Percentiles rank a stretch among this genome's conserved stretches.
phyloP scores from a whole-genome alignment of 2,888 invertebrate species.

The Clanis bilineata region DNA sequence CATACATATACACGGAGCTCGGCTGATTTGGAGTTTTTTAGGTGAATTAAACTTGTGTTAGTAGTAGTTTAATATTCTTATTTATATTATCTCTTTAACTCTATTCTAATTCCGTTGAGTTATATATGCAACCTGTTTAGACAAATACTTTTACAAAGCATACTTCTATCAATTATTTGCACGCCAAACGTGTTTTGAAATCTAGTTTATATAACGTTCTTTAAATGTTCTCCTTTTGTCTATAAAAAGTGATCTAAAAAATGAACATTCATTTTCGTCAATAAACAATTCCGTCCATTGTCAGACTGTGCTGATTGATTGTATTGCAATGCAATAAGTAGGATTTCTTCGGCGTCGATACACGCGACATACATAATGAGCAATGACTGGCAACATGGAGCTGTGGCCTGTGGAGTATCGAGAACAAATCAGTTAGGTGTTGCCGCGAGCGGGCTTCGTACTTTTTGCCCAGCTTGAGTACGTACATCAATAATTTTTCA shows the following conservation, averaged over 20 bases:
- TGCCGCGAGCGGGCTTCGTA: not conserved
- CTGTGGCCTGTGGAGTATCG: constrained; percentile 26
- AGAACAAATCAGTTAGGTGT: constrained; percentile 29
- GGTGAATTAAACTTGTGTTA: not conserved
- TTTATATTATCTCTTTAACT: not conserved
- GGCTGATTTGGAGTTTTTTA: not conserved
- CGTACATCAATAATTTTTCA: constrained; percentile 41
- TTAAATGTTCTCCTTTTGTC: not conserved
- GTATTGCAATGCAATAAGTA: not conserved
- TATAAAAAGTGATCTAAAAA: not conserved
- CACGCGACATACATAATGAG: constrained; percentile 23
- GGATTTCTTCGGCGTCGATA: not conserved
- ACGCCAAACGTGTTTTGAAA: not conserved
- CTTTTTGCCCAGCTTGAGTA: constrained; percentile 31
- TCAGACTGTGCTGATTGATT: not conserved
- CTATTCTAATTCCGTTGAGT: not conserved
- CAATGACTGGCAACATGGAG: constrained; percentile 27
- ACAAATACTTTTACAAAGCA: not conserved
- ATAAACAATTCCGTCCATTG: constrained; percentile 17
- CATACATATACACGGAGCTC: too few relatives aligned
- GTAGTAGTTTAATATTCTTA: not conserved
- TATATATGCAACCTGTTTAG: not conserved
- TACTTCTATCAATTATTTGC: not conserved
- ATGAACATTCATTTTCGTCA: not conserved
- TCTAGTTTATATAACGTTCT: not conserved